These are phyloP conservation scores for Mimumesa dahlbomi DNA, from an alignment of 2,888 invertebrate species.

Conservation along the genomic window DNA sequence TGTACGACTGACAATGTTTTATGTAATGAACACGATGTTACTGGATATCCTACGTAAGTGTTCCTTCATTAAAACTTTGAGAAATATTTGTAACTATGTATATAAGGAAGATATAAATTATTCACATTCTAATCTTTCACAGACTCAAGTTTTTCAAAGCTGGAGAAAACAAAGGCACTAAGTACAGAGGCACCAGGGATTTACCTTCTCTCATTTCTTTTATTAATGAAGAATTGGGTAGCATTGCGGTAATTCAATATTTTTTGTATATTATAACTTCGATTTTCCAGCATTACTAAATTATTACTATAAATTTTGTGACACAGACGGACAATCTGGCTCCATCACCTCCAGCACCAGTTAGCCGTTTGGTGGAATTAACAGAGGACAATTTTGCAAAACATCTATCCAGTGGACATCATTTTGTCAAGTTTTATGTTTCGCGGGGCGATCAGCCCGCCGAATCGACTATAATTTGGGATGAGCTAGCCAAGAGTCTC, in stretches of 20 bases:
- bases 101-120: not conserved
- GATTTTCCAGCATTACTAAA: not conserved
- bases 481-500: slow-evolving; percentile 87
- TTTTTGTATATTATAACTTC: not conserved
- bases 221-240: slow-evolving; percentile 87
- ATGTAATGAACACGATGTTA: slow-evolving; percentile 89
- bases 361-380: slow-evolving; percentile 86
- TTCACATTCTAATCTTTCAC: slow-evolving; percentile 25
- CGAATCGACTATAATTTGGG: slow-evolving; percentile 92
- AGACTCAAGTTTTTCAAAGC: slow-evolving; percentile 89
- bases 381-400: slow-evolving; percentile 89
- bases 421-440: slow-evolving; percentile 95
- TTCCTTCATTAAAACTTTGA: not conserved
- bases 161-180: slow-evolving; percentile 85
- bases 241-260: slow-evolving; percentile 68
- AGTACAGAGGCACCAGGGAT: slow-evolving; percentile 90
- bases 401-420: slow-evolving; percentile 87
- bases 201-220: slow-evolving; percentile 88
- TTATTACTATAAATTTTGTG: not conserved
- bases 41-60: slow-evolving; percentile 84
- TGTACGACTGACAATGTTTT: slow-evolving; percentile 87
- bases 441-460: slow-evolving; percentile 96
- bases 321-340: slow-evolving; percentile 31
- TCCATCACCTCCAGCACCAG: slow-evolving; percentile 81
- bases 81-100: not conserved